These are phyloP conservation scores for Scaptomyza montana DNA, from an alignment of 1,140 invertebrate genomes.

Conservation along the genomic window DNA sequence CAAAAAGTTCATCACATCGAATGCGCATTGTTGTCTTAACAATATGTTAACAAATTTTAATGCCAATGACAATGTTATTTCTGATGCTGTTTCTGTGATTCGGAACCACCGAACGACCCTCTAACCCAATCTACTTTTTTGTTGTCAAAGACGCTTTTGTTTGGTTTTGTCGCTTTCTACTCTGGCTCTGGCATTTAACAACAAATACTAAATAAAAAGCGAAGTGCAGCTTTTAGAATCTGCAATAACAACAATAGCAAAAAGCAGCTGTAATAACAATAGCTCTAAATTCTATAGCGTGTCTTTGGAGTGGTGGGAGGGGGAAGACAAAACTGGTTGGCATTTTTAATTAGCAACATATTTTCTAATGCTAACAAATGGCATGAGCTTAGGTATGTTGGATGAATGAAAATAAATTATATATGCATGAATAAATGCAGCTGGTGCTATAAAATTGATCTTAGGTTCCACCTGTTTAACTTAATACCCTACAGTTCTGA, in stretches of 20 bases:
- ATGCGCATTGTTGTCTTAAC: not conserved
- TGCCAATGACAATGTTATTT: not conserved
- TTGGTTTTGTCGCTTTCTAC: constrained; percentile 46
- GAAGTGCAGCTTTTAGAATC: constrained; percentile 35
- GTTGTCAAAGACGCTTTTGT: constrained; percentile 17
- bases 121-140: constrained; percentile 40
- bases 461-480: too few relatives aligned
- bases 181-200: constrained; percentile 36
- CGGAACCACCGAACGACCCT: constrained; percentile 24
- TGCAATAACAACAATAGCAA: constrained; percentile 15
- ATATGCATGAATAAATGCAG: too few relatives aligned
- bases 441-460: too few relatives aligned
- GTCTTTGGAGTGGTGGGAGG: not conserved
- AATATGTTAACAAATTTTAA: not conserved
- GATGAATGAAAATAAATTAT: too few relatives aligned
- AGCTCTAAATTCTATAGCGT: constrained; percentile 18
- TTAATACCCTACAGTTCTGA: too few relatives aligned
- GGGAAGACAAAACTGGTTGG: constrained; percentile 30
- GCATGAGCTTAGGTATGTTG: too few relatives aligned
- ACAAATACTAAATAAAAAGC: constrained; percentile 2
- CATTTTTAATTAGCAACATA: constrained; percentile 34
- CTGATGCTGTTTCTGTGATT: not conserved
- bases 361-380: too few relatives aligned
- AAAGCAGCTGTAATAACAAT: constrained; percentile 22
- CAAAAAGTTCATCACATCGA: not conserved